phyloP scores from a whole-genome alignment of 1,140 invertebrate species.

The Drosophila tani region DNA sequence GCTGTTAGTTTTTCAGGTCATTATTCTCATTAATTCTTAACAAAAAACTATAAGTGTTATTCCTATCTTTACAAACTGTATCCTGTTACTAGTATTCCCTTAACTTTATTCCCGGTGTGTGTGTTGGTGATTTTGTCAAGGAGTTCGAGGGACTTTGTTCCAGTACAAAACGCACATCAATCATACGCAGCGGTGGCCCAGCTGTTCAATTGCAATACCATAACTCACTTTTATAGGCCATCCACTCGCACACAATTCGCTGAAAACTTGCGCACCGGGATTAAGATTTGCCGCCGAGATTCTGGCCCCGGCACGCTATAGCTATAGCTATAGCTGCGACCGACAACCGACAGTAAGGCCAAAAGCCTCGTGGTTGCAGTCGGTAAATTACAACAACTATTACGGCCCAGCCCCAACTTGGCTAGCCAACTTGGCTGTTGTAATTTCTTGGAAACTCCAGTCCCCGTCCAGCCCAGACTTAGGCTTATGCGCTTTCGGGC shows the following conservation, averaged over 20 bases:
- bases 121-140: slow-evolving; percentile 21
- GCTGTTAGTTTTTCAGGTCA: too few relatives aligned
- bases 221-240: slow-evolving; percentile 83
- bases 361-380: slow-evolving; percentile 54
- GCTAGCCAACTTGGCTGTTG: slow-evolving; percentile 54
- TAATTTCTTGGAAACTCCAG: slow-evolving; percentile 80
- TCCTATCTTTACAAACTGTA: background rate
- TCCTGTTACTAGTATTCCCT: background rate
- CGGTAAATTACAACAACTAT: slow-evolving; percentile 84
- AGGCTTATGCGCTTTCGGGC: slow-evolving; percentile 67
- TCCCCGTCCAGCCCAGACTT: background rate
- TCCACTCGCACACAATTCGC: slow-evolving; percentile 74
- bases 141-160: slow-evolving; percentile 59
- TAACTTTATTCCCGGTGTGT: background rate
- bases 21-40: too few relatives aligned
- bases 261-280: slow-evolving; percentile 84
- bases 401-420: slow-evolving; percentile 47
- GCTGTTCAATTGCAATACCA: slow-evolving; percentile 82
- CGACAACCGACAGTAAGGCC: background rate
- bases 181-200: slow-evolving; percentile 83
- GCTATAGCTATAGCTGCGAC: background rate
- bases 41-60: background rate
- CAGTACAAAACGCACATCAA: slow-evolving; percentile 64
- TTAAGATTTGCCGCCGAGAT: slow-evolving; percentile 82
- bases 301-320: slow-evolving; percentile 56